Percentiles rank a stretch among this genome's conserved stretches.
These are phyloP conservation scores for Isaurus tuberculatus DNA, from an alignment of 92 coral and sea anemone species.

Conservation along the genomic window DNA sequence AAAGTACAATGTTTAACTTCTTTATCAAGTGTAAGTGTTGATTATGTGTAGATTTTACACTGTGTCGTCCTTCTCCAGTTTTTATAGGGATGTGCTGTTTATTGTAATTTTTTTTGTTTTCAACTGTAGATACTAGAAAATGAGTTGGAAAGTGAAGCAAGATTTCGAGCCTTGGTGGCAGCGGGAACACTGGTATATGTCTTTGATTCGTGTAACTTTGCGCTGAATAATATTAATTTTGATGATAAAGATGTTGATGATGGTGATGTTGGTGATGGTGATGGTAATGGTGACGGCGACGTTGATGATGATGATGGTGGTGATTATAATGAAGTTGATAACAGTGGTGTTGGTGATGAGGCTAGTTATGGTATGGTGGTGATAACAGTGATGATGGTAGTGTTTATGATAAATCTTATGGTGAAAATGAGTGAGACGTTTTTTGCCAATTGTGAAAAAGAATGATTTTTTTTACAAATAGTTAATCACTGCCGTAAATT, in stretches of 20 bases:
- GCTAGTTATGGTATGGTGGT: background rate
- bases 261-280: too few species aligned
- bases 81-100: too few species aligned
- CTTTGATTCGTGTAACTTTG: too few species aligned
- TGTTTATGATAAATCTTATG: background rate
- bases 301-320: background rate
- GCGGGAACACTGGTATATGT: slow-evolving; percentile 91
- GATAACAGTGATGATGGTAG: background rate
- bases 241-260: too few species aligned
- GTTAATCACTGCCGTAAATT: background rate
- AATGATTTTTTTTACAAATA: background rate
- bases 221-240: too few species aligned
- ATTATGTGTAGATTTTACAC: too few species aligned
- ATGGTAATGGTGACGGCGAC: background rate
- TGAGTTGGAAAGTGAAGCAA: slow-evolving; percentile 85
- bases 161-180: slow-evolving; percentile 90
- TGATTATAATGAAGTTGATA: background rate
- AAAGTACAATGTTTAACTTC: slow-evolving; percentile 81
- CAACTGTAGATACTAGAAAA: slow-evolving; percentile 73
- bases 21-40: slow-evolving; percentile 73
- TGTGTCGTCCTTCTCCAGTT: too few species aligned
- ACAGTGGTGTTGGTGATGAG: background rate
- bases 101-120: background rate
- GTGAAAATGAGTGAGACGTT: background rate
- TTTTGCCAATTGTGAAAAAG: background rate